These are phyloP conservation scores for Acronicta psi DNA, from an alignment of 2,888 invertebrate species.

Conservation along the genomic window DNA sequence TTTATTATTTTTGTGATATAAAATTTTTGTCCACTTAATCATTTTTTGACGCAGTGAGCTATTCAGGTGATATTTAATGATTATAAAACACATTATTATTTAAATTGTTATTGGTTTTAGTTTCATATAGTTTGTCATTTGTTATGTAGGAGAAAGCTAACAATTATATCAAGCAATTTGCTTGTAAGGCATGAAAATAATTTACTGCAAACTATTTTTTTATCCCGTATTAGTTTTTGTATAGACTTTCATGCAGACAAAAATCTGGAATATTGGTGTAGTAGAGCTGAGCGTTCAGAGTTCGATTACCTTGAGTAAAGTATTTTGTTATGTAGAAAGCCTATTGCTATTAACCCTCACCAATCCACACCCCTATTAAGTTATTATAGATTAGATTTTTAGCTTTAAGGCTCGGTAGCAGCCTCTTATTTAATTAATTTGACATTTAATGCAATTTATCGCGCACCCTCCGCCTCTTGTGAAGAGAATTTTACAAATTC, in stretches of 20 bases:
- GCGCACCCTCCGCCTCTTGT: constrained; percentile 56
- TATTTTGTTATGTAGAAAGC: too few relatives aligned
- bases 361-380: too few relatives aligned
- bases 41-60: constrained; percentile 15
- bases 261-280: too few relatives aligned
- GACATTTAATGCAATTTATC: constrained; percentile 81
- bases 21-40: constrained; percentile 38
- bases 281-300: too few relatives aligned
- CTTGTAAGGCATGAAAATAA: too few relatives aligned
- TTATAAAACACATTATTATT: not conserved
- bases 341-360: too few relatives aligned
- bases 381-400: constrained; percentile 72
- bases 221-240: too few relatives aligned
- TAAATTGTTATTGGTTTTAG: not conserved
- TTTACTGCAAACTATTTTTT: too few relatives aligned
- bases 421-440: constrained; percentile 79
- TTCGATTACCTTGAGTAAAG: too few relatives aligned
- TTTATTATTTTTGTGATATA: constrained; percentile 47
- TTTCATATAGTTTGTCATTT: not conserved
- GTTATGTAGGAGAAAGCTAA: too few relatives aligned
- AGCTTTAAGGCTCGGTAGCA: constrained; percentile 64
- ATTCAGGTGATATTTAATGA: constrained; percentile 2
- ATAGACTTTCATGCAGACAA: too few relatives aligned
- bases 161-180: too few relatives aligned
- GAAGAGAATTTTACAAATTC: constrained; percentile 38